Base-by-base conservation (phyloP, 2,888 invertebrate genomes). In the Melinopterus prodromus region DNA sequence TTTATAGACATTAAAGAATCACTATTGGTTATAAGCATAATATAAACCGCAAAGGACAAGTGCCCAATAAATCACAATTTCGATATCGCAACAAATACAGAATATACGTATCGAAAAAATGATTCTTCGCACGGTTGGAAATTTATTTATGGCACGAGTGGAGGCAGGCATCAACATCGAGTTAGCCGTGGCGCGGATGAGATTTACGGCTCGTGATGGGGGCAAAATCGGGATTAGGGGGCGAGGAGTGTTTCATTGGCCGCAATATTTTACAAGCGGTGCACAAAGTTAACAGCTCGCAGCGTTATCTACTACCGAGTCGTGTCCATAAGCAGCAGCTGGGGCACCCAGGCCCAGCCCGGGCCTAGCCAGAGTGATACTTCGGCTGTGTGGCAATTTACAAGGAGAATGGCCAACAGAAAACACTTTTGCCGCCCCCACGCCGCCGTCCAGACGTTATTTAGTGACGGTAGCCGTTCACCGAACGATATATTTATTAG, bases 171-270 rank as follows among this genome's bases (percentile, higher is more conserved):
- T 53, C 53, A 53, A 53, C 53, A 53, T 53, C 9, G 53, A 6
- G 53, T 53, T 53, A 53, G 53, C 53, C 5, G 53, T 53, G 53
- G 53, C 53, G 53, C 53, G 53, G 53, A 53, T 53, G 53, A 53
- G 53, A 53, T 53, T 53, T 53, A 53, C 53, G 53, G 53, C 12
- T 0, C 9, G 53, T 53, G 53, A 53, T 53, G 53, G 53, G 53
- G 53, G 53, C 53, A 53, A 53, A 53, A 53, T 53, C 53, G 53
- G 53, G 53, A 53, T 53, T 53, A 53, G 53, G 53, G 53, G 53
- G 53, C 53, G 53, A 53, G 53, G 53, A 53, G 53, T 53, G 53
- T 53, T 53, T 53, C 53, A 53, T 53, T 53, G 53, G 53, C 53
- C 53, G 53, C 53, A 53, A 53, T 53, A 53, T 53, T 53, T 53